These are phyloP conservation scores for Triplophysa bombifrons DNA, from an alignment of 2,797 vertebrate genomes.

Conservation along the genomic window DNA sequence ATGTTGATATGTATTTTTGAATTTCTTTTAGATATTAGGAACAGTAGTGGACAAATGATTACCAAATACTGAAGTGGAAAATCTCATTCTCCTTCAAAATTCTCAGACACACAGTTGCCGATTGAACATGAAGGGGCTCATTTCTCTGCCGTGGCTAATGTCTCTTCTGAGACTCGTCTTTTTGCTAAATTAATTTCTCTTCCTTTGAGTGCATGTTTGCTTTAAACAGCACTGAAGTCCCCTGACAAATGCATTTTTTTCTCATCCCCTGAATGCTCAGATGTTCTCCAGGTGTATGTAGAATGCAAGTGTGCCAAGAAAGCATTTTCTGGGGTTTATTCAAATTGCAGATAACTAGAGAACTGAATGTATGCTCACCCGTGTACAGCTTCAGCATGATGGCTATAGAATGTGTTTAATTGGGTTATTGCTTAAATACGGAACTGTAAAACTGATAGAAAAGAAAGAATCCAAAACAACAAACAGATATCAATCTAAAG, in stretches of 20 bases:
- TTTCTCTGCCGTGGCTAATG: slow-evolving; percentile 70
- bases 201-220: slow-evolving; percentile 59
- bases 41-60: slow-evolving; percentile 36
- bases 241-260: slow-evolving; percentile 62
- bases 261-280: slow-evolving; percentile 53
- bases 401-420: slow-evolving; percentile 10
- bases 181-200: slow-evolving; percentile 74
- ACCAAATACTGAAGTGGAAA: slow-evolving; percentile 51
- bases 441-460: neutral
- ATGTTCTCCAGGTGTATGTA: slow-evolving; percentile 36
- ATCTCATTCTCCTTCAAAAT: slow-evolving; percentile 22
- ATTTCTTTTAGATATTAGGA: slow-evolving; percentile 23
- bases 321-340: slow-evolving; percentile 52
- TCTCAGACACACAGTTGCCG: slow-evolving; percentile 56
- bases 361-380: slow-evolving; percentile 32
- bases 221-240: slow-evolving; percentile 57
- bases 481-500: neutral
- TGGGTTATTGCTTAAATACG: neutral
- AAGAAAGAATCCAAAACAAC: neutral
- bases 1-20: slow-evolving; percentile 19
- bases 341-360: slow-evolving; percentile 61
- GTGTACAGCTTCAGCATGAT: neutral
- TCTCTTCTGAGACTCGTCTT: slow-evolving; percentile 72
- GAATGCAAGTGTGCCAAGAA: slow-evolving; percentile 38
- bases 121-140: slow-evolving; percentile 69